Percentiles rank a stretch among this genome's conserved stretches.
phyloP scores from a whole-genome alignment of 1,140 invertebrate species.

The Leptinotarsa lineolata region DNA sequence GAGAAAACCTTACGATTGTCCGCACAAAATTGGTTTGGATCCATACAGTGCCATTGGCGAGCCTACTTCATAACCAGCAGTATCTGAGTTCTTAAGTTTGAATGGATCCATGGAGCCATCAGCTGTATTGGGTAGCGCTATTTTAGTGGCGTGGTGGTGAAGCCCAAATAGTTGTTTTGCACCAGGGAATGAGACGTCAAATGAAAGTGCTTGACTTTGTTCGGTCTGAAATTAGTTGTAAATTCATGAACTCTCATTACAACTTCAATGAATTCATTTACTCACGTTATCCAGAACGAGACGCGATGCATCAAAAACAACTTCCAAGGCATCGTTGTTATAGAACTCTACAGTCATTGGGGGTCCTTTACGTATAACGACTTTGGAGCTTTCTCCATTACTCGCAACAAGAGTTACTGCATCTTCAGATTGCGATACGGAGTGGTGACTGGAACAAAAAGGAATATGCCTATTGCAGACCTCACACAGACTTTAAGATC shows the following conservation, averaged over 20 bases:
- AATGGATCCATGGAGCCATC: slow-evolving; percentile 86
- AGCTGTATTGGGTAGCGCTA: slow-evolving; percentile 81
- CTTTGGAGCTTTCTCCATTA: not conserved
- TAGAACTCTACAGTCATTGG: slow-evolving; percentile 9
- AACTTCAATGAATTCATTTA: not conserved
- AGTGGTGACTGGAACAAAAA: too few relatives aligned
- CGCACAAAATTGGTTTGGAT: slow-evolving; percentile 87
- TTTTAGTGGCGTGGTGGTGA: slow-evolving; percentile 91
- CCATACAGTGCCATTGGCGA: slow-evolving; percentile 95
- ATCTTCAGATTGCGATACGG: too few relatives aligned
- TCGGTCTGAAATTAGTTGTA: slow-evolving; percentile 9
- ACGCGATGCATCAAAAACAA: slow-evolving; percentile 26
- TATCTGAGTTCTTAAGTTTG: slow-evolving; percentile 93
- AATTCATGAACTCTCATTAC: not conserved
- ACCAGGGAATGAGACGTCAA: slow-evolving; percentile 89
- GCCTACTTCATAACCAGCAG: slow-evolving; percentile 88
- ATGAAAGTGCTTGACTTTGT: slow-evolving; percentile 67
- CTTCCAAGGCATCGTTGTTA: not conserved
- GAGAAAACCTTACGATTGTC: slow-evolving; percentile 68
- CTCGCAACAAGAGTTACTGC: not conserved
- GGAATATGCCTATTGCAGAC: too few relatives aligned
- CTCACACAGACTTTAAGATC: too few relatives aligned
- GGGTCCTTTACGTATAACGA: not conserved
- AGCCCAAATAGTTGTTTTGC: slow-evolving; percentile 92
- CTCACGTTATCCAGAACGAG: slow-evolving; percentile 25